A percentile compares a stretch with the other conserved stretches of the same genome.
phyloP scores from a whole-genome alignment of 2,797 vertebrate species.

The Rhadinocentrus ornatus region DNA sequence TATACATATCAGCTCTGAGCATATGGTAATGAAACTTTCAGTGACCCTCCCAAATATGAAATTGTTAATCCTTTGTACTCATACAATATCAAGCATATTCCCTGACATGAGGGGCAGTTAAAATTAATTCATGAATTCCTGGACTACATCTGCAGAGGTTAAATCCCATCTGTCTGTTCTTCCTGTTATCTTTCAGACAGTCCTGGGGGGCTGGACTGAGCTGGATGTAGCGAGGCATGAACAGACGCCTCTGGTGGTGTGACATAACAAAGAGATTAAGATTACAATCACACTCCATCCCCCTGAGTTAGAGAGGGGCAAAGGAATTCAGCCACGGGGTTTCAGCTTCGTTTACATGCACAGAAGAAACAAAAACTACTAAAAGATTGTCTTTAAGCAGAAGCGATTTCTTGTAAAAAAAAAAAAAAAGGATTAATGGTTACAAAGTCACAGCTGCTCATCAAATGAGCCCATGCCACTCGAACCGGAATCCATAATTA shows the following conservation, averaged over 20 bases:
- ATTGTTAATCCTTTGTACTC: slow-evolving; percentile 16
- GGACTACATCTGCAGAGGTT: slow-evolving; percentile 41
- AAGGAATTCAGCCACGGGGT: not conserved
- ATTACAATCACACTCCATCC: slow-evolving; percentile 51
- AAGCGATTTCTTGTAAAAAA: not conserved
- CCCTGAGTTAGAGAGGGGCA: slow-evolving; percentile 28
- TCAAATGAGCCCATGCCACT: slow-evolving; percentile 13
- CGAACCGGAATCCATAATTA: slow-evolving; percentile 39
- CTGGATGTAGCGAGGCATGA: slow-evolving; percentile 19
- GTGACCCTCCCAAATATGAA: slow-evolving; percentile 13
- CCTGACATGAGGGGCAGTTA: slow-evolving; percentile 16
- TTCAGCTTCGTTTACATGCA: not conserved
- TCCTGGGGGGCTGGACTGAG: slow-evolving; percentile 35
- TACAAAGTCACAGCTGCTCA: slow-evolving; percentile 17
- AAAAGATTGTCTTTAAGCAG: not conserved
- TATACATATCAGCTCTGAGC: slow-evolving; percentile 10
- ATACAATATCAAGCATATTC: slow-evolving; percentile 17
- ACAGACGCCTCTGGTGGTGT: slow-evolving; percentile 39
- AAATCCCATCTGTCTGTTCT: slow-evolving; percentile 49
- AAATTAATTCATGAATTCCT: slow-evolving; percentile 51
- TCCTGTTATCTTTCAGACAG: slow-evolving; percentile 36
- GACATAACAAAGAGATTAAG: slow-evolving; percentile 62
- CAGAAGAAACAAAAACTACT: not conserved
- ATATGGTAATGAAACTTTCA: slow-evolving; percentile 19
- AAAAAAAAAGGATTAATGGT: not conserved